These are phyloP conservation scores for Icerya purchasi DNA, from an alignment of 2,888 invertebrate genomes.

Conservation along the genomic window DNA sequence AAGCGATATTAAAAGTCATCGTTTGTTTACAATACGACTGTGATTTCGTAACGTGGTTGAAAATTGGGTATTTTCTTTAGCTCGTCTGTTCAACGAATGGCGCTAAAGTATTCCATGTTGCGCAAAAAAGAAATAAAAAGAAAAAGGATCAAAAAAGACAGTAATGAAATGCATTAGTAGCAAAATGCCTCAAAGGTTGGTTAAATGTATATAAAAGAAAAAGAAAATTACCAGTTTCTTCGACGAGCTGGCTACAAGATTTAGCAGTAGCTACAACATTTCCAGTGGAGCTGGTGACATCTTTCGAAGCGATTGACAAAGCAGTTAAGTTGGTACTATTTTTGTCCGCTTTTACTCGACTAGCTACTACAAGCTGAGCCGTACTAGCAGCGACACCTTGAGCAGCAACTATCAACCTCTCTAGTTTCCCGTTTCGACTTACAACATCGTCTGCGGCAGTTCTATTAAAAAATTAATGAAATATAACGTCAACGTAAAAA, in stretches of 20 bases:
- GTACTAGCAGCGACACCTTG: constrained; percentile 92
- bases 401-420: constrained; percentile 85
- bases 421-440: constrained; percentile 60
- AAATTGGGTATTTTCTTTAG: too few relatives aligned
- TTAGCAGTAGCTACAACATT: constrained; percentile 85
- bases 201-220: too few relatives aligned
- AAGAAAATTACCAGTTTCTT: constrained; percentile 43
- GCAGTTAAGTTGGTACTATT: constrained; percentile 55
- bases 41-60: too few relatives aligned
- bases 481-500: not conserved
- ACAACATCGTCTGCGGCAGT: constrained; percentile 84
- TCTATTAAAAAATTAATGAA: constrained; percentile 27
- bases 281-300: constrained; percentile 77
- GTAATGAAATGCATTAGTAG: too few relatives aligned
- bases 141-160: too few relatives aligned
- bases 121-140: too few relatives aligned
- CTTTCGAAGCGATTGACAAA: constrained; percentile 63
- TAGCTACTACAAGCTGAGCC: constrained; percentile 90
- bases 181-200: too few relatives aligned
- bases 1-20: too few relatives aligned
- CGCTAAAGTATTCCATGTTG: too few relatives aligned
- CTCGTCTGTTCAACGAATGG: too few relatives aligned
- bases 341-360: constrained; percentile 80
- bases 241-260: constrained; percentile 62
- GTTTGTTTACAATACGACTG: too few relatives aligned